Conservation (phyloP, 2,888 invertebrate species). For the Chloromyia formosa region DNA sequence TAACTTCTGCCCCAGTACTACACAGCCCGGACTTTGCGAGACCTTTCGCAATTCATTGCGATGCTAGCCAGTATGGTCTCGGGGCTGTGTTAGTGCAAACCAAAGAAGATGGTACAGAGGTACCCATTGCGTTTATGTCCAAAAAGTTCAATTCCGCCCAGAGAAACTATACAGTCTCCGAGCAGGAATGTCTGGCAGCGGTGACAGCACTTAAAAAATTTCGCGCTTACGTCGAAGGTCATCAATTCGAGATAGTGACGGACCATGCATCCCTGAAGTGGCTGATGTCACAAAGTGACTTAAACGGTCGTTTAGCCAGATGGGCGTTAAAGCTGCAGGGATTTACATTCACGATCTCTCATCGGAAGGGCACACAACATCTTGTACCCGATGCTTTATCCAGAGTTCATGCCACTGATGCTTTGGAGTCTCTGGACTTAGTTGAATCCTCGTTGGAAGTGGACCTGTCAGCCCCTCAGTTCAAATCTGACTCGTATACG, state of each 20-base stretch:
- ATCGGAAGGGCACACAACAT: not conserved
- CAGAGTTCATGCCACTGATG: not conserved
- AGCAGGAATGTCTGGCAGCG: slow-evolving; percentile 49
- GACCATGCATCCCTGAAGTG: slow-evolving; percentile 13
- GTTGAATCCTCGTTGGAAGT: too few species aligned
- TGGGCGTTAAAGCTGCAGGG: slow-evolving; percentile 26
- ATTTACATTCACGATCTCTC: not conserved
- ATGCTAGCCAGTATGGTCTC: slow-evolving; percentile 39
- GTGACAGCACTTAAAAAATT: slow-evolving; percentile 46
- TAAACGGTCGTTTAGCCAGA: not conserved
- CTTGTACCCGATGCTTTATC: not conserved
- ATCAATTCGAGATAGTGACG: slow-evolving; percentile 44
- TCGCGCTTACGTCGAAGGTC: slow-evolving; percentile 46
- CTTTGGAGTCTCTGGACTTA: not conserved
- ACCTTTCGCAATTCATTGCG: slow-evolving; percentile 15
- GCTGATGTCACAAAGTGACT: slow-evolving; percentile 16
- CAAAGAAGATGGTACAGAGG: not conserved
- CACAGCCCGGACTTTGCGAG: slow-evolving; percentile 7
- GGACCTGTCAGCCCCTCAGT: too few species aligned
- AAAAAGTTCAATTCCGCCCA: slow-evolving; percentile 15
- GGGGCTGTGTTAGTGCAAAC: slow-evolving; percentile 9
- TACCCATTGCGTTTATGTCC: slow-evolving; percentile 20
- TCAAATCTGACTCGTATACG: too few species aligned
- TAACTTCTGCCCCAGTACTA: slow-evolving; percentile 3
- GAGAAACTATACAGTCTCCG: slow-evolving; percentile 45